Base-by-base conservation (phyloP, 2,797 vertebrate genomes). In the Carcharodon carcharias region DNA sequence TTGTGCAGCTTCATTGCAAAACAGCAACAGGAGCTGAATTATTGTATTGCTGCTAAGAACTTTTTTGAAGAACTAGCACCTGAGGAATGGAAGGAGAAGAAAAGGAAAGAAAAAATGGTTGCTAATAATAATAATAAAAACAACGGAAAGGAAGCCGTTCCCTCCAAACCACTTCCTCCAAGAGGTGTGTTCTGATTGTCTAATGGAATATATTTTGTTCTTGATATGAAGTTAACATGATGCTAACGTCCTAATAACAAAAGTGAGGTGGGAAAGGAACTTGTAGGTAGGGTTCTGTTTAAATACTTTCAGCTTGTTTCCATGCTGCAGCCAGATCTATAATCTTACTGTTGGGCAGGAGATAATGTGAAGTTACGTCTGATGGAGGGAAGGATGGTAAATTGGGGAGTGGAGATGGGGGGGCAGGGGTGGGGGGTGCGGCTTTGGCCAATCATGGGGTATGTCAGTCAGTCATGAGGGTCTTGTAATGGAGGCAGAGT, bases 51-150 rank as follows among this genome's bases (percentile, higher is more conserved):
- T 58, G 97, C 97, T 5, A 97, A 97, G 95, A 35, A 96, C 85
- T 97, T 98, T 96, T 97, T 98, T 96, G 96, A 97, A 95, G 97
- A 96, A 92, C 65, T 98, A 73, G 97, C 97, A 96, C 97, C 98
- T 28, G 96, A 97, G 96, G 97, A 97, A 0, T 97, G 97, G 98
- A 97, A 97, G 96, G 45, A 96, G 0, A 95, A 97, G 63, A 97
- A 97, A 61, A 8, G 5, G 4, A 82, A 96, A 61, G 69, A 82
- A 6, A 77, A 16, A 67, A 7, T 26, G 40, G 5, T 50, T 85
- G 18, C 73, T 67, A 14, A 54, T 0, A 50, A 35, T 0, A 50
- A 35, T 73, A 1, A 6, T 0, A 50, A 7, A 61, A 12, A 16
- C 23, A 8, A 6, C 6, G 12, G 21, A 26, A 21, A 23, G n/a